Evolutionary conservation across 2,797 vertebrate genomes (phyloP), one percentile per base, ranked within the genome.

Genomic region (Megalops cyprinoides): DNA sequence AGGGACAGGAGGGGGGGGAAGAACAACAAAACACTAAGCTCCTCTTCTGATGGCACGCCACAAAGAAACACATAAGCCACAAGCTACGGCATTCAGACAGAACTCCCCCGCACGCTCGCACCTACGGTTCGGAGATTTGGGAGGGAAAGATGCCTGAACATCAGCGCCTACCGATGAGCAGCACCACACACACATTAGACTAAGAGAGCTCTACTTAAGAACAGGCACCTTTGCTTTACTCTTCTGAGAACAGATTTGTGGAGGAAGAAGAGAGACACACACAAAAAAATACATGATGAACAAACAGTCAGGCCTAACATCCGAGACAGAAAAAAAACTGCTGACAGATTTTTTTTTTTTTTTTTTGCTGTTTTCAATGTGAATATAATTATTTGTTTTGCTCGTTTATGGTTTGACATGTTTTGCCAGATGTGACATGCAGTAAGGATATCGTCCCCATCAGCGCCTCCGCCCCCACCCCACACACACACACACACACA

Each of bases 211-310:
- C n/a, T 4, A 49, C n/a, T 74, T 74, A 51, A 56, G 39, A 42
- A 73, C 0, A 62, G 67, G 65, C 55, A 79, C 76, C 79, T 74
- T 46, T 37, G 71, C 10, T 53, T 42, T 78, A 31, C 34, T 78
- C 56, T 62, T 58, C 77, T 62, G 74, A 80, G 39, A 46, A 75
- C 53, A n/a, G 6, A 34, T 42, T 48, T 34, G 20, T 75, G 37
- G 49, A 74, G 20, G 14, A 49, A 49, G 25, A 77, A 77, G 42
- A 25, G 0, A 37, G 34, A 79, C 9, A 56, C 0, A 67, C 74
- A 80, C 20, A 18, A 76, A 62, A 79, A 23, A 79, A 58, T 34
- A 10, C 14, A 67, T 67, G 62, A 67, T n/a, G n/a, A n/a, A n/a
- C n/a, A n/a, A n/a, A n/a, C n/a, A n/a, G n/a, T n/a, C n/a, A n/a